Base-by-base conservation (phyloP, 2,888 invertebrate species). In the Rotaria magnacalcarata region DNA sequence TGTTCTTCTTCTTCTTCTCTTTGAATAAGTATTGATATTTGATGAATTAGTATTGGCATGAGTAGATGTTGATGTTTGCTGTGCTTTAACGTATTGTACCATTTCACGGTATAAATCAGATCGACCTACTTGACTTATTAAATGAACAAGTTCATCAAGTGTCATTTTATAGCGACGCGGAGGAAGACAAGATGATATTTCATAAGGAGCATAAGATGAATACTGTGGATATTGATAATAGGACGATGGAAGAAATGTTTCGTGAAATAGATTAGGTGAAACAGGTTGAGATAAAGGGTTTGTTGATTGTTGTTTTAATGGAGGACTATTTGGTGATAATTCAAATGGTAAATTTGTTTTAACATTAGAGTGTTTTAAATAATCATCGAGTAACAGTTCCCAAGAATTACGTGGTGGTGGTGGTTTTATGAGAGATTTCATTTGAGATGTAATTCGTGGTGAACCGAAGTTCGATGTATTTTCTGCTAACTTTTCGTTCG, bases 21-120 rank as follows among this genome's bases (percentile, higher is more conserved):
- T 67, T 3, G 34, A 34, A 67, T 34, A 6, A 19, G 67, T 19
- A 67, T 67, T 67, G 4, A 41, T 34, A 34, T 67, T 67, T 34
- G 24, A 7, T 56, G 56, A 56, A 5, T 24, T 19, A 56, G 21
- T 56, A 6, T 56, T 56, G 10, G 5, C 6, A 21, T 56, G 56
- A 24, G 67, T 8, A 52, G 52, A 52, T 34, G 67, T 27, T 67
- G 67, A 34, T 67, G 6, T 0, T 34, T 34, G 67, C 19, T 67
- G 67, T 19, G 67, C 19, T 67, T 67, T 67, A 1, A 67, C 6
- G 19, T 67, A 67, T 34, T 67, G 67, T 34, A 27, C 67, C 67
- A 67, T 67, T 67, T 67, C 67, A 67, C 67, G 67, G 34, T 67
- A 67, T 67, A 67, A 41, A 67, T 67, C 67, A 19, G 34, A 67